Base-by-base conservation (phyloP, 2,888 invertebrate genomes). In the Laothoe populi region DNA sequence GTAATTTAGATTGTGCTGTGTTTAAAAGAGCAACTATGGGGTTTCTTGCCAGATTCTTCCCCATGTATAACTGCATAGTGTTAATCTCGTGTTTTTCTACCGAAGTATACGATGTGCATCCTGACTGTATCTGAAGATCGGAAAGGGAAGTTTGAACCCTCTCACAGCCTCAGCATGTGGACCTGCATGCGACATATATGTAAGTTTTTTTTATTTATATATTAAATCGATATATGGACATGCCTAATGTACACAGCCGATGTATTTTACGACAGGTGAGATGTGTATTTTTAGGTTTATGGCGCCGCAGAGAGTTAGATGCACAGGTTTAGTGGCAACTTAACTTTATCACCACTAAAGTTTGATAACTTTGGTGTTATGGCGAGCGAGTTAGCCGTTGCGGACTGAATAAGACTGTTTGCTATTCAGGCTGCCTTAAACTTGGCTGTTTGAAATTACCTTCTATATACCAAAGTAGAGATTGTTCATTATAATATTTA, bases 331-430 rank as follows among this genome's bases (percentile, higher is more conserved):
- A 76, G 66, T 66, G 61, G 64, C 44, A 65, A 64, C 65, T 69
- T 69, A 66, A 68, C 48, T 75, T 77, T 78, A 77, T 73, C 64
- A 70, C 60, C 66, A 65, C 65, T 77, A 71, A 76, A 76, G 59
- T 70, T 72, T 68, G 70, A 72, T 68, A 70, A 66, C 58, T 70
- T 64, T 57, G 45, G 49, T 63, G 65, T 70, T 73, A 72, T 72
- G 69, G 62, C 38, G 42, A 31, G 19, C 42, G 60, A 49, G 60
- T 60, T 49, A 23, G 24, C 53, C 40, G 42, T 35, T 26, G 35
- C 31, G 19, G 42, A 44, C 7, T 19, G 44, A 19, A 0, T 19
- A 13, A 10, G 53, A 11, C 35, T 31, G 53, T 35, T 31, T 53
- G 53, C 53, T 19, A 35, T 53, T 16, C 35, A 53, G 31, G 53